Base-by-base conservation (phyloP, 2,113 vertebrate genomes). In the Reinhardtius hippoglossoides region DNA sequence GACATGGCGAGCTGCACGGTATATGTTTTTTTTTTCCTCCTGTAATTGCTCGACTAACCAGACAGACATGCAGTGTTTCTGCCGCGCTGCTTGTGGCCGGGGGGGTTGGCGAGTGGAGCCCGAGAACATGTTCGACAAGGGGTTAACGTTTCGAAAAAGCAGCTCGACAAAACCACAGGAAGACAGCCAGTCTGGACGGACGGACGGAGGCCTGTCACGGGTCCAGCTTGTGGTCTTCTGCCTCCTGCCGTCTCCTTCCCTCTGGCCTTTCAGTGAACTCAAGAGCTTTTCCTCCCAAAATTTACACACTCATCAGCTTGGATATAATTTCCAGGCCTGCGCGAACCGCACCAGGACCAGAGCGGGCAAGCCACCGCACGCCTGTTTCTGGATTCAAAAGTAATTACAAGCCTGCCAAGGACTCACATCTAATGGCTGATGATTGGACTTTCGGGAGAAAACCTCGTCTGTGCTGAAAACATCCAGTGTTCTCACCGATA, bases 181-280 rank as follows among this genome's bases (percentile, higher is more conserved):
- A 93, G 92, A 89, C 90, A 91, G 89, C 84, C 88, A 86, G 88
- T 90, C 89, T 92, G 91, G 83, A 91, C 54, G 80, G 80, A 84
- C 44, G 68, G 72, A 52, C 60, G 70, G 75, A 90, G 58, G 81
- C 77, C 86, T 86, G 93, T 91, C 88, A 71, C 86, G 68, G 46
- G 80, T 90, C 90, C 91, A 92, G 84, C 56, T 85, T 74, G 86
- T 64, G 81, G 89, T 88, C 80, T 31, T 20, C 68, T 23, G 64
- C 81, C 75, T 79, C 62, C 55, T 44, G 9, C 76, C 66, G 40
- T 79, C 66, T 82, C 68, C 60, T 80, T 55, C 54, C n/a, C 62
- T 59, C 55, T 78, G 79, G 82, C 90, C 88, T 89, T 48, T 83
- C 63, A 35, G 54, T 91, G 87, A 91, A 87, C 91, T 82, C 83